Evolutionary conservation across 1,140 invertebrate genomes (phyloP).

Genomic region (Temnothorax curvispinosus): DNA sequence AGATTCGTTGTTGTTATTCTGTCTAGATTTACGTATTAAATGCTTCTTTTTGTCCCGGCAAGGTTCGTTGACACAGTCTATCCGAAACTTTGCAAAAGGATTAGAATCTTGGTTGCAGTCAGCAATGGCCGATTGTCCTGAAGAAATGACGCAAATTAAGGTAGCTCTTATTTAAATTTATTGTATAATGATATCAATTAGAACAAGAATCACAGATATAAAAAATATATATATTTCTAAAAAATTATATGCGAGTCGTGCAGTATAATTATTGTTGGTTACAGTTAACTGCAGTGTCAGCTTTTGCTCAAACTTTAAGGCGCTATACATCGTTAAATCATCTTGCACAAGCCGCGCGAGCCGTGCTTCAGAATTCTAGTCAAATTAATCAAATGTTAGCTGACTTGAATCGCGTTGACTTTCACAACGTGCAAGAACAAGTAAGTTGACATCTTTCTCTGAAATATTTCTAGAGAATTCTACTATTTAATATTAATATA

Average conservation of each 20-base stretch:
- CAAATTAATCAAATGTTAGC: constrained; percentile 99
- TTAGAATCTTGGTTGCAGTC: constrained; percentile 95
- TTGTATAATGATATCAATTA: not conserved
- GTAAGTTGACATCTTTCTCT: constrained; percentile 81
- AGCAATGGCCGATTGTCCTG: constrained; percentile 94
- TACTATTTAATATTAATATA: not conserved
- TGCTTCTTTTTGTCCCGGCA: constrained; percentile 45
- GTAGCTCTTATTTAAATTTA: constrained; percentile 79
- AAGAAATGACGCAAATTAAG: constrained; percentile 94
- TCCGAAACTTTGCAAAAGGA: constrained; percentile 97
- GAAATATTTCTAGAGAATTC: not conserved
- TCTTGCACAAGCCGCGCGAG: constrained; percentile 97
- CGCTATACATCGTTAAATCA: constrained; percentile 99
- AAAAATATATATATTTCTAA: constrained; percentile 18
- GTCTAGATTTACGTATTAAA: not conserved
- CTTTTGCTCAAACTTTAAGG: constrained; percentile 97
- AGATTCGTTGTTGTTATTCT: not conserved
- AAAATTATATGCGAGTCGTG: constrained; percentile 34
- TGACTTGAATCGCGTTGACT: constrained; percentile 98
- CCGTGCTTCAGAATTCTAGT: constrained; percentile 97
- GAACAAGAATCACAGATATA: not conserved
- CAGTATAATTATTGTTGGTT: constrained; percentile 22
- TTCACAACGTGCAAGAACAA: constrained; percentile 97
- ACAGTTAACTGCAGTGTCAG: constrained; percentile 92
- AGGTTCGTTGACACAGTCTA: constrained; percentile 96